phyloP scores from a whole-genome alignment of 2,113 vertebrate genomes.

The Todiramphus chloris region DNA sequence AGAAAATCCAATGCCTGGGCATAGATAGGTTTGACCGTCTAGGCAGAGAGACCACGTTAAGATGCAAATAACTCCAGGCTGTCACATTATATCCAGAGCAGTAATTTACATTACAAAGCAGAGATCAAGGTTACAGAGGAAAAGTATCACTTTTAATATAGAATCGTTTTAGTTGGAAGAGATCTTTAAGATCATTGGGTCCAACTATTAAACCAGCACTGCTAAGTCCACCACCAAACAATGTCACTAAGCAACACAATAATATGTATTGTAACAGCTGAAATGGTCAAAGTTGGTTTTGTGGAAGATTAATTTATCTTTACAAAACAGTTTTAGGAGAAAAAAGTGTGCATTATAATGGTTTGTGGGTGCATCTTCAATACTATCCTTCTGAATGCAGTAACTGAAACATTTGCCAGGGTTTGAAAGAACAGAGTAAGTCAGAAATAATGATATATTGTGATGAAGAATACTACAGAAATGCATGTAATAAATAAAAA shows the following conservation, averaged over 20 bases:
- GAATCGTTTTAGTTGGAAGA: neutral
- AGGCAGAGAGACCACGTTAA: neutral
- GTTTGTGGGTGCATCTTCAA: neutral
- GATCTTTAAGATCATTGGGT: neutral
- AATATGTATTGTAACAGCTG: neutral
- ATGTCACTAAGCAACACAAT: neutral
- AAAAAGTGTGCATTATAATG: fast-evolving
- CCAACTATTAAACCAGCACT: neutral
- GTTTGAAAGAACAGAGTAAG: neutral
- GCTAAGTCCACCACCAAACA: neutral
- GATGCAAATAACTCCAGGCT: neutral
- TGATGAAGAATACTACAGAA: neutral
- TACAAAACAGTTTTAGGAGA: neutral
- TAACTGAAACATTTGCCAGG: neutral
- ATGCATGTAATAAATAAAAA: neutral
- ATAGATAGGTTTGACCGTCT: neutral
- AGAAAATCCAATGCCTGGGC: neutral
- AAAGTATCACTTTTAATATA: neutral
- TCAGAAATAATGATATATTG: neutral
- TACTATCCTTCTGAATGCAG: neutral
- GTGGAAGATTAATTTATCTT: neutral
- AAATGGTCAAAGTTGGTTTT: neutral
- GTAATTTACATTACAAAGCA: neutral
- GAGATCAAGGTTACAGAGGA: neutral
- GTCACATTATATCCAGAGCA: neutral